These are phyloP conservation scores for Spongilla lacustris DNA, from an alignment of 37 sponge, comb jelly and placozoan genomes.

Conservation along the genomic window DNA sequence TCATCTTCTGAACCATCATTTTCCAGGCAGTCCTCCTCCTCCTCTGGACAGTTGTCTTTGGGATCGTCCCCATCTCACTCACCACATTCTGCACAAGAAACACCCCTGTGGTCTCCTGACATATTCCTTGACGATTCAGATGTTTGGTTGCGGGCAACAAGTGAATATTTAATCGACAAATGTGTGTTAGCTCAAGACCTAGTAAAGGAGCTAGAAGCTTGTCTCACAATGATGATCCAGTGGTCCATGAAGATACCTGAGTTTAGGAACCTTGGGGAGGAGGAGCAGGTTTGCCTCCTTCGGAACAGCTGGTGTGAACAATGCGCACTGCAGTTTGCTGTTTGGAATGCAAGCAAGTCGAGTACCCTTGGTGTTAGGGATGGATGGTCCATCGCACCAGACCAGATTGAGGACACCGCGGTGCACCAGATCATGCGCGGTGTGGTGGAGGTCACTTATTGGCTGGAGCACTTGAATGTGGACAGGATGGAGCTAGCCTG, in stretches of 20 bases:
- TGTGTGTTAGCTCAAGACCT: conserved; percentile 6
- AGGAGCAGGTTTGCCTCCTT: conserved; percentile 70
- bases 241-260: conserved; percentile 77
- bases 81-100: not conserved
- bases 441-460: conserved; percentile 44
- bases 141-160: not conserved
- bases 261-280: conserved; percentile 51
- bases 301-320: conserved; percentile 62
- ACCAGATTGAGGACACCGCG: conserved; percentile 44
- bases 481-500: conserved; percentile 69
- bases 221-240: conserved; percentile 61
- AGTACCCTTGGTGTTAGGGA: conserved; percentile 24
- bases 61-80: not conserved
- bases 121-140: not conserved
- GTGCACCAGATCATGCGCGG: conserved; percentile 29
- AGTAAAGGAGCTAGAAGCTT: conserved; percentile 32
- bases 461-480: conserved; percentile 50
- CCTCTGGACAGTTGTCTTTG: not conserved
- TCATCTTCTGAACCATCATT: no score
- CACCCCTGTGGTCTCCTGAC: not conserved
- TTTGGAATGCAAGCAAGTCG: conserved; percentile 25
- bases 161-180: not conserved
- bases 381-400: conserved; percentile 19
- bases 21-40: no score
- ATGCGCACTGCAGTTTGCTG: conserved; percentile 33